Evolutionary conservation across 1,140 invertebrate genomes (phyloP), one percentile per base, ranked within the genome.

Genomic region (Homarus americanus): DNA sequence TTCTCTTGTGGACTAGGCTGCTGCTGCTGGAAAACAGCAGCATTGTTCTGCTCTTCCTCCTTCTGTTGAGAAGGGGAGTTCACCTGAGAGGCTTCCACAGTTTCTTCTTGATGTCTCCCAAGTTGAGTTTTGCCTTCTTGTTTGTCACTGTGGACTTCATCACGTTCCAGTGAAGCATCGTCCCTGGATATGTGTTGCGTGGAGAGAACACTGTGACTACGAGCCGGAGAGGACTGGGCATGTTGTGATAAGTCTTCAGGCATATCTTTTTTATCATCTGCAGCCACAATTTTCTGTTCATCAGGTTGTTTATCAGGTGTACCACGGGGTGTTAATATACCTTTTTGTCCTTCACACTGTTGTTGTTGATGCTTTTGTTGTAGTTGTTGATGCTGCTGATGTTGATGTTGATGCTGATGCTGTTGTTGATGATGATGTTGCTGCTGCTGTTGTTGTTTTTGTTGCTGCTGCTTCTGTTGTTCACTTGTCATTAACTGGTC

Each of bases 201-300:
- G 28, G 73, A 32, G 24, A 44, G 85, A 63, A 58, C 36, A 41
- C 49, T 36, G 53, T 63, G 75, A 15, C 38, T 28, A 9, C 44
- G 58, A 20, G 85, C 15, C 3, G 76, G 36, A 34, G 85, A 79
- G 34, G 49, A 40, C 7, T 28, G 34, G n/a, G 44, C 53, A 34
- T 87, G 49, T 32, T 79, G 85, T 24, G 85, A 87, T 28, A 87
- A 53, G 53, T 87, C 85, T 58, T 87, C 85, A 44, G 85, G 85
- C 49, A 87, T 41, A 66, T 87, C 85, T 66, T 79, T 87, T 28
- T n/a, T 40, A n/a, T 76, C 63, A n/a, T 87, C 84, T 41, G 41
- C 15, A 9, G 36, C 28, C 12, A 34, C 9, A 34, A 49, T 40
- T 32, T 66, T 66, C n/a, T 34, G 75, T 49, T 79, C 76, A 40